These are phyloP conservation scores for Torymus auratus DNA, from an alignment of 2,888 invertebrate species.

Conservation along the genomic window DNA sequence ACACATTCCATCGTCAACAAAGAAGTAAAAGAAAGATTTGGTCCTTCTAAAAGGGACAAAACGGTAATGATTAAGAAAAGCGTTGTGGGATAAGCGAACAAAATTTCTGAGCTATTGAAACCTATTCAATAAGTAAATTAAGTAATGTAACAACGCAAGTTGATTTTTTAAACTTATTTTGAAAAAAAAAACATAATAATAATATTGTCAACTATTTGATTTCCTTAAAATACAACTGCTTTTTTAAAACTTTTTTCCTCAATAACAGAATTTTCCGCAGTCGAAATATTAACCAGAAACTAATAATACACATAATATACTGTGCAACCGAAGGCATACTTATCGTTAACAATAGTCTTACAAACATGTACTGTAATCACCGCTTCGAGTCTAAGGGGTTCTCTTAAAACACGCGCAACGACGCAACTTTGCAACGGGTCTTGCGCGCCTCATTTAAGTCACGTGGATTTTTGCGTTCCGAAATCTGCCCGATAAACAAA, in stretches of 20 bases:
- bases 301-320: constrained; percentile 46
- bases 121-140: constrained; percentile 52
- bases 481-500: constrained; percentile 10
- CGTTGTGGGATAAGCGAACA: constrained; percentile 25
- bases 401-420: constrained; percentile 30
- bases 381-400: constrained; percentile 37
- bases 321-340: constrained; percentile 52
- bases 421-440: constrained; percentile 15
- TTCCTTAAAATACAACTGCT: constrained; percentile 43
- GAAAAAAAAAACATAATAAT: constrained; percentile 36
- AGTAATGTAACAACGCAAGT: constrained; percentile 47
- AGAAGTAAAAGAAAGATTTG: constrained; percentile 45
- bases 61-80: constrained; percentile 22
- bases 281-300: constrained; percentile 48
- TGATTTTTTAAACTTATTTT: constrained; percentile 34
- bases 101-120: constrained; percentile 39
- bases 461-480: constrained; percentile 32
- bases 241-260: constrained; percentile 29
- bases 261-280: constrained; percentile 32
- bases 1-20: constrained; percentile 64
- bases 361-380: constrained; percentile 52
- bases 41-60: constrained; percentile 31
- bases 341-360: constrained; percentile 58
- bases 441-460: constrained; percentile 25
- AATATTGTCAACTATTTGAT: constrained; percentile 42